Base-by-base conservation (phyloP, 1,140 invertebrate genomes). In the Goniozus legneri region DNA sequence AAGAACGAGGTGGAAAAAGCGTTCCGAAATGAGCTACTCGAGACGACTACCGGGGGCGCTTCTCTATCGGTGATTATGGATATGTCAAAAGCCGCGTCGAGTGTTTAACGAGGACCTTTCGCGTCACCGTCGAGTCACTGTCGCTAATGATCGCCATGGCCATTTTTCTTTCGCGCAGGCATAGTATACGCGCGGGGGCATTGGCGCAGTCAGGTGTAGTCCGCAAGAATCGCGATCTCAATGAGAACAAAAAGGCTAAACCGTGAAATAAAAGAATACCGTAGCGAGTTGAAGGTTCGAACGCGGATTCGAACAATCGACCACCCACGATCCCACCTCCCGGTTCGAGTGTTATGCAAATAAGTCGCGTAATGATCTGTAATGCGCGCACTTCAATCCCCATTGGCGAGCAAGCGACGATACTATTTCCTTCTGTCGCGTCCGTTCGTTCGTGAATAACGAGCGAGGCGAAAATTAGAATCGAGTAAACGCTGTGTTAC, bases 31-130 rank as follows among this genome's bases (percentile, higher is more conserved):
- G n/a, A n/a, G n/a, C n/a, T n/a, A n/a, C n/a, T n/a, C n/a, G n/a
- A n/a, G 22, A 34, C 36, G 2, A 16, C 10, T 14, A 19, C 19
- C 22, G 35, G 19, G 35, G 44, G 18, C 22, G 45, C 34, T 47
- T 52, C 59, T 49, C 59, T 60, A 60, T 60, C 56, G 56, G 57
- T 59, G 56, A 60, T 60, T 60, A 59, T 44, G 57, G 56, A 60
- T 59, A 53, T 51, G 58, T 56, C 34, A 59, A 59, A 59, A 60
- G 56, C 35, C 42, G 45, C 10, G 57, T 59, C 30, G 49, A 60
- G 58, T 59, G 57, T 60, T 59, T 59, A 60, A 60, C 53, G 47
- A 60, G 58, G 56, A 56, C 54, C 58, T 53, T 54, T 39, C 44
- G 47, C 50, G 40, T 46, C 41, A 50, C 42, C 41, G 37, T 44